Conservation (phyloP, 2,113 vertebrate genomes). For the Loxodonta africana region DNA sequence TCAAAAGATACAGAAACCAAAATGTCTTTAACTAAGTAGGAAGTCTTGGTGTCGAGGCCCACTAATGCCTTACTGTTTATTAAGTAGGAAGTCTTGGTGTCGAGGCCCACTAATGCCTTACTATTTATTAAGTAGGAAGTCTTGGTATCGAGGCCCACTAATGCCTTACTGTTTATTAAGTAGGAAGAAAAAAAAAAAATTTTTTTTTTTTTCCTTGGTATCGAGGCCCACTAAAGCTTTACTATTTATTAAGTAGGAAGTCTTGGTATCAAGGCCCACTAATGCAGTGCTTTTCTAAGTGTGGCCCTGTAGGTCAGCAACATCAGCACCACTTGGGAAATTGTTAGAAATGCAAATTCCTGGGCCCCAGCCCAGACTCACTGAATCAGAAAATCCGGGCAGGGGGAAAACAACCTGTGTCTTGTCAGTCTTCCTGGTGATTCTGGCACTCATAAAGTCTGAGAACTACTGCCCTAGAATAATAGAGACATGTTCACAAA, state of each 20-base stretch:
- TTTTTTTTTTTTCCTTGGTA: too few species aligned
- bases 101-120: too few species aligned
- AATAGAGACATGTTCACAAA: neutral
- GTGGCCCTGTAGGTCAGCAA: neutral
- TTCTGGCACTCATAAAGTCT: neutral
- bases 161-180: neutral
- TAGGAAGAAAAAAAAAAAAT: too few species aligned
- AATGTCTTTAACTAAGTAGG: neutral
- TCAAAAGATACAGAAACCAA: conserved; percentile 3
- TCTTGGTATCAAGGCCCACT: neutral
- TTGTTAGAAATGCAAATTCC: conserved; percentile 21
- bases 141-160: too few species aligned
- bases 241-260: neutral
- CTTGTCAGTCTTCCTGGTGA: neutral
- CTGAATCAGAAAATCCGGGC: neutral
- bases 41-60: too few species aligned
- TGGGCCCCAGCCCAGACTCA: neutral
- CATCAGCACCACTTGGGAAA: neutral
- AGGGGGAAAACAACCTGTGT: neutral
- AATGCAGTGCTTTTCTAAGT: neutral
- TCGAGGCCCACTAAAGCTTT: neutral
- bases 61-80: too few species aligned
- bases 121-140: too few species aligned
- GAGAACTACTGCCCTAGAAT: neutral
- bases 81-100: too few species aligned